A percentile compares a stretch with the other conserved stretches of the same genome.
Evolutionary conservation across 2,113 vertebrate genomes (phyloP).

Genomic region (Herpetotheres cachinnans): DNA sequence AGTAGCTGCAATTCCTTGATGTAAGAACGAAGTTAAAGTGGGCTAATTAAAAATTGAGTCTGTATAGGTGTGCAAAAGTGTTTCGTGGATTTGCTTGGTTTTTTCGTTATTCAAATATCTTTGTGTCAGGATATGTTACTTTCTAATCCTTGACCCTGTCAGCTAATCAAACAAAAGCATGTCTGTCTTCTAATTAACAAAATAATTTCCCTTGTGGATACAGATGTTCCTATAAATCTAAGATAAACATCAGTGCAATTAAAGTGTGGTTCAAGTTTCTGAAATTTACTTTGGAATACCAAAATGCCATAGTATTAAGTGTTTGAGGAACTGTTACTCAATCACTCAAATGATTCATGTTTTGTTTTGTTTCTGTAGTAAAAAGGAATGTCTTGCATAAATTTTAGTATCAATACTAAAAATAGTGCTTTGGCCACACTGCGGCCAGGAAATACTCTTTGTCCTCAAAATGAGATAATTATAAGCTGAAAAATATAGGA

Average conservation of each 20-base stretch:
- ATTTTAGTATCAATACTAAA: not conserved
- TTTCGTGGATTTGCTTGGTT: not conserved
- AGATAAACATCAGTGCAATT: constrained; percentile 20
- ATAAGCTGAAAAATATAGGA: not conserved
- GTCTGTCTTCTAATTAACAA: constrained; percentile 53
- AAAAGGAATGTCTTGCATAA: not conserved
- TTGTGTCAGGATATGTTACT: not conserved
- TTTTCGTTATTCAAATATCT: constrained; percentile 23
- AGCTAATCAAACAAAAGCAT: constrained; percentile 48
- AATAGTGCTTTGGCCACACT: not conserved
- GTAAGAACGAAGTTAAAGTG: not conserved
- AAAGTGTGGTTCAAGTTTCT: constrained; percentile 27
- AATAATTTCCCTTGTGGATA: constrained; percentile 50
- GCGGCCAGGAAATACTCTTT: not conserved
- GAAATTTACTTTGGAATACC: constrained; percentile 3
- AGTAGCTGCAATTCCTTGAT: not conserved
- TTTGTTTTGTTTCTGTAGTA: not conserved
- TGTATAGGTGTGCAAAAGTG: constrained; percentile 5
- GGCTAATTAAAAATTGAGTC: constrained; percentile 48
- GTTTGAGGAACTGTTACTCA: not conserved
- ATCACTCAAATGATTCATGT: not conserved
- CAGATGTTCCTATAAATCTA: constrained; percentile 44
- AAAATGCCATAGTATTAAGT: not conserved
- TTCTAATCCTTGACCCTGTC: constrained; percentile 41
- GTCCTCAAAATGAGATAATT: constrained; percentile 26